A percentile compares a stretch with the other conserved stretches of the same genome.
Evolutionary conservation across 2,888 invertebrate genomes (phyloP).

Genomic region (Saturnia pavonia): DNA sequence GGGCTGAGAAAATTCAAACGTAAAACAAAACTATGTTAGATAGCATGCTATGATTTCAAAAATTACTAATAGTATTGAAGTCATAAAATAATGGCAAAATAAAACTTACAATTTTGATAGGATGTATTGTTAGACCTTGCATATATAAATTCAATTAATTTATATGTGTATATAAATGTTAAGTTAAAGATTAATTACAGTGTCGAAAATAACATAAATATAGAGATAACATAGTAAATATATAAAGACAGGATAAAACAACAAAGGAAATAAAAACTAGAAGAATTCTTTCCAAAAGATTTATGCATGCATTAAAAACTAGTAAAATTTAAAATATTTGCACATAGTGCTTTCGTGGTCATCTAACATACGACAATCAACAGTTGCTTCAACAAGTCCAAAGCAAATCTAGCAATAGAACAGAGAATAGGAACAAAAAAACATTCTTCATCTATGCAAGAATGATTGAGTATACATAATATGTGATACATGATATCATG

Average conservation of each 20-base stretch:
- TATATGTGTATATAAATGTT: neutral
- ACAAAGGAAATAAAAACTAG: conserved; percentile 38
- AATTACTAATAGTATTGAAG: neutral
- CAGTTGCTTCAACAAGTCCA: conserved; percentile 30
- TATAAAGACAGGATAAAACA: conserved; percentile 23
- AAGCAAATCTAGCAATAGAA: conserved; percentile 48
- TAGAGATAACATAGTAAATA: conserved; percentile 24
- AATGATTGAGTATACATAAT: conserved; percentile 19
- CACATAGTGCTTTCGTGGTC: neutral
- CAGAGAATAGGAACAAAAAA: conserved; percentile 65
- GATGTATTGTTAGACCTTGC: neutral
- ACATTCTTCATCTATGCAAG: conserved; percentile 71
- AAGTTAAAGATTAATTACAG: neutral
- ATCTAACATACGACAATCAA: conserved; percentile 9
- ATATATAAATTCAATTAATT: neutral
- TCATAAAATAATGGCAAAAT: conserved; percentile 22
- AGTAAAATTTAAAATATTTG: neutral
- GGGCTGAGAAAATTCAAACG: conserved; percentile 55
- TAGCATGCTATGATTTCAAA: neutral
- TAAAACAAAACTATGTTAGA: conserved; percentile 25
- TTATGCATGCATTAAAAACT: conserved; percentile 27
- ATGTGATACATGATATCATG: conserved; percentile 19
- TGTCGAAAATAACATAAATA: neutral
- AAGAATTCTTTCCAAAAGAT: conserved; percentile 71
- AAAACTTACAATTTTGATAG: neutral